These are phyloP conservation scores for Mya arenaria DNA, from an alignment of 1,140 invertebrate genomes.

Conservation along the genomic window DNA sequence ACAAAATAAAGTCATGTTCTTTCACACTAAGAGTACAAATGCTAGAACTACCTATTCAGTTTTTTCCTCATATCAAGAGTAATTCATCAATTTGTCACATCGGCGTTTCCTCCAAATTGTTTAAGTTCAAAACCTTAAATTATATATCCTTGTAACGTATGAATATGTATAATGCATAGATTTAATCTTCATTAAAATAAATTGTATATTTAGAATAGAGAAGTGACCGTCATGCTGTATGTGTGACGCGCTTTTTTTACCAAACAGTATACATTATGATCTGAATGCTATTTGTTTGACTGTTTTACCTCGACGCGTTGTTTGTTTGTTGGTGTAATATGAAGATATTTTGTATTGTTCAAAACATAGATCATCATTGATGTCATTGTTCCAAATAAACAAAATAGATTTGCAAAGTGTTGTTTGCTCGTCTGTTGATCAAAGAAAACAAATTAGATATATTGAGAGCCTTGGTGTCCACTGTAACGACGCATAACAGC, in stretches of 20 bases:
- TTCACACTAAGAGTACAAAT: too few relatives aligned
- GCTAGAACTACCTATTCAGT: too few relatives aligned
- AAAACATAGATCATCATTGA: conserved; percentile 27
- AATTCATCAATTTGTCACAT: too few relatives aligned
- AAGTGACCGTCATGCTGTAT: neutral
- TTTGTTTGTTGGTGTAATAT: neutral
- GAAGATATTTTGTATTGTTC: conserved; percentile 49
- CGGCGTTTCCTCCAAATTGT: too few relatives aligned
- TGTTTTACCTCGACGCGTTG: conserved; percentile 1
- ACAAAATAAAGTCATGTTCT: too few relatives aligned
- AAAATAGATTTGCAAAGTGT: conserved; percentile 48
- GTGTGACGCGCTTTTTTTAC: neutral
- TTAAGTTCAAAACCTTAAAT: neutral
- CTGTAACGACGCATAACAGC: neutral
- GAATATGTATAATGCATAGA: neutral
- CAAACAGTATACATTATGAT: too few relatives aligned
- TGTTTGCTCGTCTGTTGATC: neutral
- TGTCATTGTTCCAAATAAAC: conserved; percentile 50
- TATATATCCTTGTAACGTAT: neutral
- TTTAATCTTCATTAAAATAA: neutral
- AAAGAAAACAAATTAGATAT: neutral
- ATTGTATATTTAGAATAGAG: neutral
- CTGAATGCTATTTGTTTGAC: too few relatives aligned
- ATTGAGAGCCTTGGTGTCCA: neutral
- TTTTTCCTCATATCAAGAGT: too few relatives aligned